Evolutionary conservation across 2,797 vertebrate genomes (phyloP).

Genomic region (Falco novaeseelandiae): DNA sequence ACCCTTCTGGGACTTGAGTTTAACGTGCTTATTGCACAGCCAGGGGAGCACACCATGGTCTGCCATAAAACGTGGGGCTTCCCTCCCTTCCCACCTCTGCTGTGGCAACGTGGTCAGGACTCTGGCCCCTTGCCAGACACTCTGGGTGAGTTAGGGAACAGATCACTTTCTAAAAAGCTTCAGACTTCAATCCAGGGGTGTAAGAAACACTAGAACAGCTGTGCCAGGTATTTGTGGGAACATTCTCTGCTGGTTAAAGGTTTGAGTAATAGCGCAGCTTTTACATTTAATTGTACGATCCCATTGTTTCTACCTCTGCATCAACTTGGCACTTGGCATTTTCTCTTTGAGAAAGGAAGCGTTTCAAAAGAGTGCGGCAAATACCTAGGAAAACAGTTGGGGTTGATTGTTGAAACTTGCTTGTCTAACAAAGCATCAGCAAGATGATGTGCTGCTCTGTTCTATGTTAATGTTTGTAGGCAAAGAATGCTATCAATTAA

Average conservation of each 20-base stretch:
- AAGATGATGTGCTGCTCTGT: not conserved
- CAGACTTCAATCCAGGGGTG: not conserved
- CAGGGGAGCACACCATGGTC: not conserved
- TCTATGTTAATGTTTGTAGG: slow-evolving; percentile 31
- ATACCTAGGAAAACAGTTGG: not conserved
- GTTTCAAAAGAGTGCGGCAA: not conserved
- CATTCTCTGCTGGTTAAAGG: not conserved
- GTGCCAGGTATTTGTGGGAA: not conserved
- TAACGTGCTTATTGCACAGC: not conserved
- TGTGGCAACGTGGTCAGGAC: fast-evolving
- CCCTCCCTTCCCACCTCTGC: not conserved
- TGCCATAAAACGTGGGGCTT: not conserved
- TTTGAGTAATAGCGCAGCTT: not conserved
- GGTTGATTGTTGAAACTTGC: not conserved
- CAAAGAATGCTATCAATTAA: slow-evolving; percentile 35
- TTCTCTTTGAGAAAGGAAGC: not conserved
- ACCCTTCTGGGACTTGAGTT: not conserved
- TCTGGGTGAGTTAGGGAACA: not conserved
- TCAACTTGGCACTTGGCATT: slow-evolving; percentile 6
- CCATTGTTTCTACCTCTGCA: not conserved
- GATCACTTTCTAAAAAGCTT: not conserved
- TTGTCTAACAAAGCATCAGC: slow-evolving; percentile 18
- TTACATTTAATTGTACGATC: not conserved
- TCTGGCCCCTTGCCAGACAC: not conserved
- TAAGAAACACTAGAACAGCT: not conserved